A percentile compares a stretch with the other conserved stretches of the same genome.
Conservation (phyloP, 2,113 vertebrate genomes). For the Apaloderma vittatum region DNA sequence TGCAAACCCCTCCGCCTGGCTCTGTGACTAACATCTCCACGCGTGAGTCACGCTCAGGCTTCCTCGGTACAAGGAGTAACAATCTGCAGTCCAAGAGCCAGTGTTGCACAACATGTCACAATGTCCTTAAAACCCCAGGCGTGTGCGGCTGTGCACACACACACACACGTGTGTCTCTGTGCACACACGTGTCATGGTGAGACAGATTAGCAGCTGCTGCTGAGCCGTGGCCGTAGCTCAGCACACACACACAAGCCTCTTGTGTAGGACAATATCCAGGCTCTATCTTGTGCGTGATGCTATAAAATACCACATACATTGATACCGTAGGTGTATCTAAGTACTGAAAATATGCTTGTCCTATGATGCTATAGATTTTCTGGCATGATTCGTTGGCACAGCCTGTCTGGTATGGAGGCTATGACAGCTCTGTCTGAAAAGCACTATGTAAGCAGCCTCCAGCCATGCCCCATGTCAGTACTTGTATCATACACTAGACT, state of each 20-base stretch:
- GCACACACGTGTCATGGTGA: rapidly evolving
- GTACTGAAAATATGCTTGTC: background rate
- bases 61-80: background rate
- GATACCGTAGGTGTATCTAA: background rate
- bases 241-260: background rate
- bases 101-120: background rate
- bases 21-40: background rate
- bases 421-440: background rate
- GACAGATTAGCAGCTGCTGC: rapidly evolving
- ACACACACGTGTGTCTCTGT: too few relatives aligned
- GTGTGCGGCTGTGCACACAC: too few relatives aligned
- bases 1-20: background rate
- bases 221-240: background rate
- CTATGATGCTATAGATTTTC: background rate
- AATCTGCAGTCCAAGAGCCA: background rate
- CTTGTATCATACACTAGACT: background rate
- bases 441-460: background rate
- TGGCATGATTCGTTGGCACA: background rate
- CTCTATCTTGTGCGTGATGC: background rate
- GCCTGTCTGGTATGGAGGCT: background rate
- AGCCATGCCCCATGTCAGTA: background rate
- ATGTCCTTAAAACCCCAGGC: background rate
- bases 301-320: background rate
- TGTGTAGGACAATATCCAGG: background rate
- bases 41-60: background rate